phyloP scores from a whole-genome alignment of 2,888 invertebrate genomes.

The Lysandra coridon region DNA sequence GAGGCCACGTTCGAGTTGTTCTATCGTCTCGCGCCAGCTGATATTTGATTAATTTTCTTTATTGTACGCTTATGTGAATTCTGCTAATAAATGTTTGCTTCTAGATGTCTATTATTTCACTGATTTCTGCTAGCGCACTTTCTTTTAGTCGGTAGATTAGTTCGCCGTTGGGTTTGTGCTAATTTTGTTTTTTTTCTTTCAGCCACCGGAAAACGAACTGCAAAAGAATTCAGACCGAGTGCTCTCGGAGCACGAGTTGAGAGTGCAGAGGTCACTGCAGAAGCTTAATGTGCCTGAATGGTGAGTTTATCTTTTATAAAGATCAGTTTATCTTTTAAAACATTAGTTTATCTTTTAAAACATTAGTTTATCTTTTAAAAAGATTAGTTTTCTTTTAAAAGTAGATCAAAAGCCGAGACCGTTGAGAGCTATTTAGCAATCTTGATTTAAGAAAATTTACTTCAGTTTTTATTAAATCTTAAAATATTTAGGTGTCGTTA shows the following conservation, averaged over 20 bases:
- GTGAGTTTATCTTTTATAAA: slow-evolving; percentile 70
- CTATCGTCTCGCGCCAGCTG: slow-evolving; percentile 59
- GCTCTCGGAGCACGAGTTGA: slow-evolving; percentile 95
- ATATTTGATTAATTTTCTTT: slow-evolving; percentile 18
- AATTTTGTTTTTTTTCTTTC: slow-evolving; percentile 57
- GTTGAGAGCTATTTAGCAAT: not conserved
- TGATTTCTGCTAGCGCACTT: slow-evolving; percentile 23
- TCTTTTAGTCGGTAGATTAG: slow-evolving; percentile 16
- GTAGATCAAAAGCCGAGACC: too few species aligned
- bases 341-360: not conserved
- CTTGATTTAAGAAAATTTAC: not conserved
- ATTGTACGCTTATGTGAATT: slow-evolving; percentile 19
- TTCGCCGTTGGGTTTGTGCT: slow-evolving; percentile 27
- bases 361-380: not conserved
- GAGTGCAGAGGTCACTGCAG: slow-evolving; percentile 95
- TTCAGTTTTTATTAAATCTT: not conserved
- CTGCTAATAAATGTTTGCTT: slow-evolving; percentile 28
- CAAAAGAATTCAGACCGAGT: slow-evolving; percentile 91
- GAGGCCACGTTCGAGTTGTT: slow-evolving; percentile 49
- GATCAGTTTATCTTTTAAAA: not conserved
- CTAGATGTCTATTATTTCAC: slow-evolving; percentile 26
- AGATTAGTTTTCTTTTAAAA: not conserved
- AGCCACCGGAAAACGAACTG: slow-evolving; percentile 97
- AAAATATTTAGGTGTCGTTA: not conserved
- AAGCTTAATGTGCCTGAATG: slow-evolving; percentile 97